These are phyloP conservation scores for Dyspetes luteomarginatus DNA, from an alignment of 2,888 invertebrate genomes.

Conservation along the genomic window DNA sequence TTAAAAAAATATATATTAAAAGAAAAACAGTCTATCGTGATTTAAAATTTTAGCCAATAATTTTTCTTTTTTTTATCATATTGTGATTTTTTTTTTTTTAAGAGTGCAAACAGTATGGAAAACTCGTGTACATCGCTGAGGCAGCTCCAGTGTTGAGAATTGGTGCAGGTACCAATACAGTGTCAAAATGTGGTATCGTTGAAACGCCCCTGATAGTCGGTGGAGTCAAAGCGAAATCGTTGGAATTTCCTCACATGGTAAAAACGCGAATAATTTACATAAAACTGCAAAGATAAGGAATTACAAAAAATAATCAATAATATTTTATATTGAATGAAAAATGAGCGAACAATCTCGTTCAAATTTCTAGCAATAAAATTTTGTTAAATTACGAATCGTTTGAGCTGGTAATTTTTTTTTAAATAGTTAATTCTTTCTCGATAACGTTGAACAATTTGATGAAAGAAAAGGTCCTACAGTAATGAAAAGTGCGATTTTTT, in stretches of 20 bases:
- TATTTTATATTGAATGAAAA: too few relatives aligned
- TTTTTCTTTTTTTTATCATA: not conserved
- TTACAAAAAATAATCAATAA: too few relatives aligned
- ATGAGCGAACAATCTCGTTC: too few relatives aligned
- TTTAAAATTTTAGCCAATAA: not conserved
- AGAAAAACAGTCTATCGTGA: not conserved
- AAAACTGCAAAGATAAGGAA: too few relatives aligned
- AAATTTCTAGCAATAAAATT: too few relatives aligned
- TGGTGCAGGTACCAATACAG: constrained; percentile 68
- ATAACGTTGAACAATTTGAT: too few relatives aligned
- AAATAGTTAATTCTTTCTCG: too few relatives aligned
- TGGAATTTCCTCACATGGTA: constrained; percentile 88
- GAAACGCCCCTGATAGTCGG: constrained; percentile 83
- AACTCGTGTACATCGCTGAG: constrained; percentile 80
- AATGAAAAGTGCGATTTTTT: too few relatives aligned
- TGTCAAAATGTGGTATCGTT: constrained; percentile 82
- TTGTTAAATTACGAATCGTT: too few relatives aligned
- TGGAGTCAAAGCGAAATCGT: constrained; percentile 79
- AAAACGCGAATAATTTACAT: too few relatives aligned
- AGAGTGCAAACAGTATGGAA: constrained; percentile 84
- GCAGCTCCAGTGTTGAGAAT: constrained; percentile 78
- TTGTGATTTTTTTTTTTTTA: constrained; percentile 18
- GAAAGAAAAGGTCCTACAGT: too few relatives aligned
- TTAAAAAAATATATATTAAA: not conserved
- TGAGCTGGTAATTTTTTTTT: too few relatives aligned